Conservation (phyloP, 2,113 vertebrate species). For the Callocephalon fimbriatum region DNA sequence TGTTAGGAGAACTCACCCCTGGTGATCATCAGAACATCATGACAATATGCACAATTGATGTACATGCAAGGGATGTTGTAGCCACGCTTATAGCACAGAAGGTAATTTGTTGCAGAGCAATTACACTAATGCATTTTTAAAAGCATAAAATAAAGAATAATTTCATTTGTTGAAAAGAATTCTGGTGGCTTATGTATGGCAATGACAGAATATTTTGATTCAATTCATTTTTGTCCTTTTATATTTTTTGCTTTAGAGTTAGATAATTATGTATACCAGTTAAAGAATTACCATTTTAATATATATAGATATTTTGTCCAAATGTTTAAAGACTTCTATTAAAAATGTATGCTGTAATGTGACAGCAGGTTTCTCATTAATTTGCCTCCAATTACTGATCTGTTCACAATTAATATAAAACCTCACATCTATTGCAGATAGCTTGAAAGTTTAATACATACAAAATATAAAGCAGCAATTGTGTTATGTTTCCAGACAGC, state of each 20-base stretch:
- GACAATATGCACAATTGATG: constrained; percentile 90
- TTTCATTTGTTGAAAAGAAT: constrained; percentile 87
- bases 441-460: constrained; percentile 36
- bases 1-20: constrained; percentile 87
- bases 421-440: constrained; percentile 50
- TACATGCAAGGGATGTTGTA: constrained; percentile 85
- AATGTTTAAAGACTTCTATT: constrained; percentile 80
- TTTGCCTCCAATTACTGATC: constrained; percentile 71
- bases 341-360: constrained; percentile 65
- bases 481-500: neutral
- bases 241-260: constrained; percentile 67
- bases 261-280: constrained; percentile 83
- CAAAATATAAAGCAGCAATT: neutral
- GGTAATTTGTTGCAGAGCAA: constrained; percentile 92
- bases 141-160: constrained; percentile 88
- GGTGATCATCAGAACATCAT: constrained; percentile 91
- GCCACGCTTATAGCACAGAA: constrained; percentile 87
- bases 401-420: constrained; percentile 71
- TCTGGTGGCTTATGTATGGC: constrained; percentile 83
- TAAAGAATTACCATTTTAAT: constrained; percentile 80
- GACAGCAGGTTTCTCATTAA: constrained; percentile 77
- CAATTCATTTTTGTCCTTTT: constrained; percentile 73
- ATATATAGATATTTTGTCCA: constrained; percentile 78
- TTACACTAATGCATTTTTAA: constrained; percentile 98
- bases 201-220: constrained; percentile 96